Percentiles rank a stretch among this genome's conserved stretches.
These are phyloP conservation scores for Chionomys nivalis DNA, from an alignment of 2,113 vertebrate genomes.

Conservation along the genomic window DNA sequence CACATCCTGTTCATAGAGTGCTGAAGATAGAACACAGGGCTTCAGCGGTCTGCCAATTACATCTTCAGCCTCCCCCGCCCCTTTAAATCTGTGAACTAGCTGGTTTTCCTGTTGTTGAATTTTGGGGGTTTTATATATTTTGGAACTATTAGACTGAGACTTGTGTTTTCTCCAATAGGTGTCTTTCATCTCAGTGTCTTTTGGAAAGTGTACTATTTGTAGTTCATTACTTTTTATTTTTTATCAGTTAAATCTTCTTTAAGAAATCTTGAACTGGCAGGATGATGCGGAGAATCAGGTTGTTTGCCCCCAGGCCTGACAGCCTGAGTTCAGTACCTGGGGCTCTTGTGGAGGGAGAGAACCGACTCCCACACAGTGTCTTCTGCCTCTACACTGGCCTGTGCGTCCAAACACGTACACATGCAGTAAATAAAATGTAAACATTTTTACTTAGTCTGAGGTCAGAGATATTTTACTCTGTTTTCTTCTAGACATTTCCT, in stretches of 20 bases:
- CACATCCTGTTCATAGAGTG: background rate
- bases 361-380: too few relatives aligned
- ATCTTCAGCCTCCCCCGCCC: background rate
- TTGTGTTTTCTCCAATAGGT: background rate
- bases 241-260: background rate
- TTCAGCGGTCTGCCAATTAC: background rate
- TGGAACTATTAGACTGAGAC: background rate
- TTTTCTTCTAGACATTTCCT: slow-evolving; percentile 10
- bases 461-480: background rate
- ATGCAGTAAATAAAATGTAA: too few relatives aligned
- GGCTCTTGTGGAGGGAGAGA: too few relatives aligned
- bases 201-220: background rate
- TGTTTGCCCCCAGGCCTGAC: background rate
- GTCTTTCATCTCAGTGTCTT: background rate
- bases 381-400: background rate
- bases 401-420: background rate
- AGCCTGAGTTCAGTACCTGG: background rate
- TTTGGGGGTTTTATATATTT: background rate
- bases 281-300: background rate
- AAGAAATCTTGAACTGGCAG: background rate
- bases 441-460: slow-evolving; percentile 20
- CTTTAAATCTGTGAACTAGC: background rate
- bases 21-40: background rate
- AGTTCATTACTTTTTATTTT: background rate
- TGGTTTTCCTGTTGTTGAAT: background rate